Percentiles rank a stretch among this genome's conserved stretches.
Evolutionary conservation across 2,113 vertebrate species (phyloP).

Genomic region (Megaceryle torquata): DNA sequence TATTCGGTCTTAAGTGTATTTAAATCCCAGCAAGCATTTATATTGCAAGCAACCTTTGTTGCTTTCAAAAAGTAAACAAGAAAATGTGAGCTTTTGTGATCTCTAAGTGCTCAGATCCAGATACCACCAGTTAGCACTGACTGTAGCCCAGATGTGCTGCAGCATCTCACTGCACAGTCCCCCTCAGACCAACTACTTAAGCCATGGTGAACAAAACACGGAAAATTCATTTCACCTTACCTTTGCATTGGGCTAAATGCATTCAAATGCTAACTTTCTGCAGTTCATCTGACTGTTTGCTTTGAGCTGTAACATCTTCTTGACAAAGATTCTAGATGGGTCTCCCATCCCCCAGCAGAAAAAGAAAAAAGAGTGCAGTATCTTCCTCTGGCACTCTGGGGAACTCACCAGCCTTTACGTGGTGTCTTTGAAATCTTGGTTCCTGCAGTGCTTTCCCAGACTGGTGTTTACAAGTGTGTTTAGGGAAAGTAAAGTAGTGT

Average conservation of each 20-base stretch:
- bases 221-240: background rate
- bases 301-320: background rate
- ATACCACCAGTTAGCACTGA: background rate
- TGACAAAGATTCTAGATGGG: background rate
- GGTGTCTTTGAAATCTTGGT: background rate
- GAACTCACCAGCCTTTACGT: background rate
- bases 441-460: background rate
- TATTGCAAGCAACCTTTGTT: background rate
- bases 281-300: background rate
- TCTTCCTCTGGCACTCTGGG: fast-evolving
- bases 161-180: background rate
- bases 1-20: background rate
- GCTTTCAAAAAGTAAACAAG: background rate
- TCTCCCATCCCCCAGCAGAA: background rate
- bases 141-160: background rate
- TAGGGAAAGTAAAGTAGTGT: background rate
- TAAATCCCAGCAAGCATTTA: background rate
- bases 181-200: background rate
- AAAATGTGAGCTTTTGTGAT: background rate
- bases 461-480: background rate
- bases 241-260: background rate
- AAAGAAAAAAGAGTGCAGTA: background rate
- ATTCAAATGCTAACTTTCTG: background rate
- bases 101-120: background rate
- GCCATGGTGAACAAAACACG: background rate